Evolutionary conservation across 2,113 vertebrate species (phyloP), one percentile per base, ranked within the genome.

Genomic region (Actenoides hombroni): DNA sequence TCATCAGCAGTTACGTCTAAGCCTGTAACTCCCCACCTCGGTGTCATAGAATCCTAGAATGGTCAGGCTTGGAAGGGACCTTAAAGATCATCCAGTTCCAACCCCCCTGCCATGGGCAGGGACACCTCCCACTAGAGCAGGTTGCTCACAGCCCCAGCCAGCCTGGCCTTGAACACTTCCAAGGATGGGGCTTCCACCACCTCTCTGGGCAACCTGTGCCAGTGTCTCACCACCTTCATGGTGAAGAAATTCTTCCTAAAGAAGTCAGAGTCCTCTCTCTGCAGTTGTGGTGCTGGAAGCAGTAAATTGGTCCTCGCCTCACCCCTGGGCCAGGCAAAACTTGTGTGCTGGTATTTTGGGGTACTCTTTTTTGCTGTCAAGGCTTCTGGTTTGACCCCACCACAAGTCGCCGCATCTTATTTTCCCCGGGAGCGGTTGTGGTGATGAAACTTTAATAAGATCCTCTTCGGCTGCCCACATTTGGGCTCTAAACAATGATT

Each of bases 241-340:
- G 37, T 7, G 37, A 37, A 37, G 37, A 37, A 37, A 37, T 37
- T 37, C 37, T 37, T 37, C 37, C 37, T 37, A 37, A 37, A 37
- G 37, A 37, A 37, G 7, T 51, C 46, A 1, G 0, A 16, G 6
- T 33, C 7, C 54, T 39, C 54, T 42, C 53, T 19, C 1, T 0
- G 48, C 54, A 56, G 25, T 49, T 37, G 54, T 3, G 29, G 44
- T 3, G 11, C 37, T 65, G 57, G 69, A 68, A 53, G 26, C 29
- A 35, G 5, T 24, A 17, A 54, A n/a, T 0, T 10, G 33, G 40
- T 39, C 21, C 19, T 35, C 2, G 0, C 8, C 4, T 26, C 12
- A 0, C 60, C 19, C 26, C 63, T 1, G 3, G 12, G 31, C 31
- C 5, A 6, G 77, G 20, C 3, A 69, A 60, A 65, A 48, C 10